Evolutionary conservation across 1,140 invertebrate species (phyloP).

Genomic region (Whitmania pigra): DNA sequence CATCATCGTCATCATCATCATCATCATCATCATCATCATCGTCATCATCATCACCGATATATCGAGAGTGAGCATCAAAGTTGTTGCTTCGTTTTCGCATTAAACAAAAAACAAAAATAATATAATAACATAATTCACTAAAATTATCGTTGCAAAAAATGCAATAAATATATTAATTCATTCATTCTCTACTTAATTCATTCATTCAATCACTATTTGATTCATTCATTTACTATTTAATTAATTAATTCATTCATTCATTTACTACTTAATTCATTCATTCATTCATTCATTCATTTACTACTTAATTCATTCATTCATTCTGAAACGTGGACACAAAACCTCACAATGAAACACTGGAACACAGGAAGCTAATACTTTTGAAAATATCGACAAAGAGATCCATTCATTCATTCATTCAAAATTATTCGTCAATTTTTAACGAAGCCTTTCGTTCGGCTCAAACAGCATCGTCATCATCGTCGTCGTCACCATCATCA

Average conservation of each 20-base stretch:
- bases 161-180: background rate
- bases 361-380: background rate
- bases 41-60: too few species aligned
- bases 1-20: too few species aligned
- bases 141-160: too few species aligned
- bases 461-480: background rate
- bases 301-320: slow-evolving; percentile 8
- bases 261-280: slow-evolving; percentile 5
- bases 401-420: slow-evolving; percentile 13
- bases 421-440: background rate
- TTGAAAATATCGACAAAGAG: background rate
- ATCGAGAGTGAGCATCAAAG: too few species aligned
- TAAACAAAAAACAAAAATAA: too few species aligned
- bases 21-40: too few species aligned
- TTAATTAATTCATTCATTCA: slow-evolving; percentile 9
- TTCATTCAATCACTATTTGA: background rate
- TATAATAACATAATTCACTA: too few species aligned
- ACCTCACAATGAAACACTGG: background rate
- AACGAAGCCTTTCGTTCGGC: background rate
- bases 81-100: too few species aligned
- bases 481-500: background rate
- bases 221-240: slow-evolving; percentile 1
- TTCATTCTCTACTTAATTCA: slow-evolving; percentile 8
- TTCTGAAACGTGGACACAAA: too few species aligned
- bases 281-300: slow-evolving; percentile 15